Percentiles rank a stretch among this genome's conserved stretches.
Conservation (phyloP, 2,888 invertebrate species). For the Lepidonotus clava region DNA sequence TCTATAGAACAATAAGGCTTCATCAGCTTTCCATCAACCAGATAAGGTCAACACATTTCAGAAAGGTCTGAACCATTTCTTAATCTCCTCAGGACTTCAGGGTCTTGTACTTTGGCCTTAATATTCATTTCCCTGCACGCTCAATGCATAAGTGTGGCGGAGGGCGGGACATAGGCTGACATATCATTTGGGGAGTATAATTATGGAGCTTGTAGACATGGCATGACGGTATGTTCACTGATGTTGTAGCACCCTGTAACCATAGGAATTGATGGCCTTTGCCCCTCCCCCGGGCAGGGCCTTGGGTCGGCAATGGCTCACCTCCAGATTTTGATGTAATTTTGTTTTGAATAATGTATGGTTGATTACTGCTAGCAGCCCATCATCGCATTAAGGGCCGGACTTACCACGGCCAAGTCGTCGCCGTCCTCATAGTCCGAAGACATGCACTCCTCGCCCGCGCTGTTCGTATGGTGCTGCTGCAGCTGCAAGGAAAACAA, state of each 20-base stretch:
- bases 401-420: conserved; percentile 60
- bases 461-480: conserved; percentile 60
- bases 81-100: no score
- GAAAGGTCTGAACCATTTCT: no score
- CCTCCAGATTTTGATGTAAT: conserved; percentile 2
- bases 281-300: background rate
- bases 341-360: background rate
- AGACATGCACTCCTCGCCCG: conserved; percentile 71
- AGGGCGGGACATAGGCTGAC: no score
- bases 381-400: conserved; percentile 65
- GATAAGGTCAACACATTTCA: no score
- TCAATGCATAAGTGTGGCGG: no score
- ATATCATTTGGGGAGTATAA: no score
- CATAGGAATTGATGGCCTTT: background rate
- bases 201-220: no score
- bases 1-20: no score
- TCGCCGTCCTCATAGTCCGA: conserved; percentile 71
- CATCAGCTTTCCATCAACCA: no score
- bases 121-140: no score
- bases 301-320: background rate
- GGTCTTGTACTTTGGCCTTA: no score
- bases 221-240: background rate
- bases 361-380: background rate
- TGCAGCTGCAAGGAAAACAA: background rate
- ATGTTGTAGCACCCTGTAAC: background rate